Evolutionary conservation across 2,797 vertebrate species (phyloP).

Genomic region (Esox lucius): DNA sequence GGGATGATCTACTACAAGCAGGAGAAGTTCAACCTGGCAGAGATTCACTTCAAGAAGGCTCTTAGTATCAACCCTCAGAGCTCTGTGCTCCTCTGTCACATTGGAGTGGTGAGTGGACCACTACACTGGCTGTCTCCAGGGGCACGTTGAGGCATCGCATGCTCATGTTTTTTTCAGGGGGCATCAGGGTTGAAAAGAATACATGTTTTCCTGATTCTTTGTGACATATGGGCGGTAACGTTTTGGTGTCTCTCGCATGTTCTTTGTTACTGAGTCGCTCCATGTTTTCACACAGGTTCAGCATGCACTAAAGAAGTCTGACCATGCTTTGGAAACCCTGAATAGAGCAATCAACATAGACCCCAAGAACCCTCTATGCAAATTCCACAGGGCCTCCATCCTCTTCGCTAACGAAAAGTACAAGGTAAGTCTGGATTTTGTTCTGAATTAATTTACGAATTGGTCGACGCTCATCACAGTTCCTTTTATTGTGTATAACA

Average conservation of each 20-base stretch:
- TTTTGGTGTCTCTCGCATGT: background rate
- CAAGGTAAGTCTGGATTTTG: slow-evolving; percentile 77
- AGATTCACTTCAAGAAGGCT: slow-evolving; percentile 98
- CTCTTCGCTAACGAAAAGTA: slow-evolving; percentile 98
- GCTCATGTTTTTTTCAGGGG: background rate
- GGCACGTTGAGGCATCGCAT: background rate
- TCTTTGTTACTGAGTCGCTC: background rate
- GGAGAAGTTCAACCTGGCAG: slow-evolving; percentile 96
- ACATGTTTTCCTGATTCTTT: no score
- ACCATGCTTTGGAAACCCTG: slow-evolving; percentile 93
- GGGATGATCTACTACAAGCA: slow-evolving; percentile 99
- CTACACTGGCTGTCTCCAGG: background rate
- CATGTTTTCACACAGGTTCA: slow-evolving; percentile 80
- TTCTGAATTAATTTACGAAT: background rate
- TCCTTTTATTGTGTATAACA: background rate
- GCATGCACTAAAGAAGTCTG: slow-evolving; percentile 95
- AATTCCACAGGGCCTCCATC: slow-evolving; percentile 97
- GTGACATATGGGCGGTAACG: no score
- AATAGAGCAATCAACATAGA: slow-evolving; percentile 96
- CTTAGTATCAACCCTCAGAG: slow-evolving; percentile 98
- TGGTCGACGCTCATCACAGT: background rate
- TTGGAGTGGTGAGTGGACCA: slow-evolving; percentile 87
- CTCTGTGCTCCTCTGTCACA: slow-evolving; percentile 96
- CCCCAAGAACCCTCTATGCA: slow-evolving; percentile 98
- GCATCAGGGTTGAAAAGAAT: no score